phyloP scores from a whole-genome alignment of 1,140 invertebrate species.

The Pentalonia nigronervosa region DNA sequence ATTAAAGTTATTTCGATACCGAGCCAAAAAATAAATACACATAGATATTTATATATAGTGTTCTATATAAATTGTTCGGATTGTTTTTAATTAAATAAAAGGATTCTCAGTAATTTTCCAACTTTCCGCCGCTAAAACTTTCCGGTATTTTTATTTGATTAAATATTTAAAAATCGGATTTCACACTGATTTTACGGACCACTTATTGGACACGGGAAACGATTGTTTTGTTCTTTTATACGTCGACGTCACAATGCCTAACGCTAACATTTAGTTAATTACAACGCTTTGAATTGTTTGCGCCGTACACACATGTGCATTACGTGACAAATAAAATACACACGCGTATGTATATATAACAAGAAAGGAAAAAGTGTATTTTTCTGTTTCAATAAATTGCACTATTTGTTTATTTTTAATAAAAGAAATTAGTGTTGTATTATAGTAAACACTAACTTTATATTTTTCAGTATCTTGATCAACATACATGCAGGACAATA shows the following conservation, averaged over 20 bases:
- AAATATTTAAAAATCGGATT: conserved; percentile 5
- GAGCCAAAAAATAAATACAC: background rate
- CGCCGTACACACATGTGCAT: background rate
- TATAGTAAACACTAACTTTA: background rate
- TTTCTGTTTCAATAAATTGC: background rate
- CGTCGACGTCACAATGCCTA: background rate
- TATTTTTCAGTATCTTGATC: background rate
- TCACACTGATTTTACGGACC: background rate
- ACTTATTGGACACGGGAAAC: conserved; percentile 9
- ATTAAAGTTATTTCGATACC: conserved; percentile 11
- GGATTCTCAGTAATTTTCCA: conserved; percentile 8
- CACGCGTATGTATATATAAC: background rate
- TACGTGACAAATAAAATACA: background rate
- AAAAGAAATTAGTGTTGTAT: background rate
- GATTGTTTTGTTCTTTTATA: background rate
- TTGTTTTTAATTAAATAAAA: conserved; percentile 20
- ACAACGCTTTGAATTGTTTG: background rate
- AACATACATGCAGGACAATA: background rate
- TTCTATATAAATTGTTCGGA: background rate
- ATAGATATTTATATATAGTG: background rate
- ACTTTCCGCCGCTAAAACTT: background rate
- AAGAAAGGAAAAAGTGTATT: background rate
- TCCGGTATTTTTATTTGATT: conserved; percentile 6
- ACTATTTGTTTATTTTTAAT: background rate
- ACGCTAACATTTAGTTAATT: conserved; percentile 16